phyloP scores from a whole-genome alignment of 2,113 vertebrate genomes.

The Ceyx melanurus region DNA sequence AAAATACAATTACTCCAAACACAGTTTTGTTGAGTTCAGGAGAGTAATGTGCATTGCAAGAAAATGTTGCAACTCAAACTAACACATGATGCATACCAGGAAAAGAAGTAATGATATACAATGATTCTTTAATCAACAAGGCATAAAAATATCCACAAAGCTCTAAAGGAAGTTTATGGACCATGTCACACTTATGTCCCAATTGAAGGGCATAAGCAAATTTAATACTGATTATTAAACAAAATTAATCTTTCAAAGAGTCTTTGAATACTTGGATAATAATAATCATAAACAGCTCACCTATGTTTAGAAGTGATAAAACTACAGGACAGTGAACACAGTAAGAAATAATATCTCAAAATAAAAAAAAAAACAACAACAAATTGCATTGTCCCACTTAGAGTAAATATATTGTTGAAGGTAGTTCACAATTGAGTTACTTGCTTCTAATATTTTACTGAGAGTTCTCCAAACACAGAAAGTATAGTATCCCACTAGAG shows the following conservation, averaged over 20 bases:
- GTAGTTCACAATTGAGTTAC: not conserved
- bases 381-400: not conserved
- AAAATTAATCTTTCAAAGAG: not conserved
- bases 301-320: not conserved
- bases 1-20: not conserved
- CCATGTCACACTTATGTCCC: not conserved
- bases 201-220: not conserved
- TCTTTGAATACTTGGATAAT: slow-evolving; percentile 15
- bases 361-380: not conserved
- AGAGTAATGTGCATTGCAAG: not conserved
- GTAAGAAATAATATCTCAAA: not conserved
- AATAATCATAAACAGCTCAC: not conserved
- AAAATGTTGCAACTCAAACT: not conserved
- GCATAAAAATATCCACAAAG: slow-evolving; percentile 13
- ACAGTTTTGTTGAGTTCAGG: not conserved
- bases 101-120: not conserved
- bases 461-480: not conserved
- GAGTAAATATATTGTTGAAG: not conserved
- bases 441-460: not conserved
- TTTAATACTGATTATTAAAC: slow-evolving; percentile 25
- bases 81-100: not conserved
- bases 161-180: slow-evolving; percentile 13
- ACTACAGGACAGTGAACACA: not conserved
- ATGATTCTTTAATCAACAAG: slow-evolving; percentile 3
- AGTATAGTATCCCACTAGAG: not conserved